phyloP scores from a whole-genome alignment of 2,888 invertebrate genomes.

The Leptinotarsa haldemani region DNA sequence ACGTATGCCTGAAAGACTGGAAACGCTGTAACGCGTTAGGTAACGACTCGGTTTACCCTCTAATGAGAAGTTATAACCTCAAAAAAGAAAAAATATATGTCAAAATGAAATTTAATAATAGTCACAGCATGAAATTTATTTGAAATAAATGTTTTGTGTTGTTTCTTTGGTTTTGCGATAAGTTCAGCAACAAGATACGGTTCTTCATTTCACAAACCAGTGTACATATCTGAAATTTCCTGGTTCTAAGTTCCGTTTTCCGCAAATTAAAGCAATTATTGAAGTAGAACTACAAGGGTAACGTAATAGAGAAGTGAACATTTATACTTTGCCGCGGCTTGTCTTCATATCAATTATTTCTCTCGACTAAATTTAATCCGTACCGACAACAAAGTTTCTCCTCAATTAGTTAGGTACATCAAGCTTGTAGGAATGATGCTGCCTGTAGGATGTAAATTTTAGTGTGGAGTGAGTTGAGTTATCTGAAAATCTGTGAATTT shows the following conservation, averaged over 20 bases:
- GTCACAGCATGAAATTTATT: no score
- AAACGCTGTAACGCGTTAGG: no score
- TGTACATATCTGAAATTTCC: neutral
- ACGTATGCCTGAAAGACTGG: no score
- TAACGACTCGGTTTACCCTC: no score
- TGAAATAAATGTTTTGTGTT: no score
- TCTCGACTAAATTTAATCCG: conserved; percentile 44
- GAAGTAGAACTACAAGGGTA: conserved; percentile 24
- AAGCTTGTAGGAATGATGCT: conserved; percentile 29
- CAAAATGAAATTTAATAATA: no score
- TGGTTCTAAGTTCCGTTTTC: conserved; percentile 34
- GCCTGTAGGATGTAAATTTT: conserved; percentile 37
- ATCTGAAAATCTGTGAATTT: neutral
- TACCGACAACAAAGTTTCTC: conserved; percentile 44
- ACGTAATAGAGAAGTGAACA: neutral
- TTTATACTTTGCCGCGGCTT: conserved; percentile 38
- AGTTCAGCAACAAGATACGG: neutral
- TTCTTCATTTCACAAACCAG: neutral
- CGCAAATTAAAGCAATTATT: conserved; percentile 42
- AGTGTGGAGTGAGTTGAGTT: neutral
- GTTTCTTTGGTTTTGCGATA: neutral
- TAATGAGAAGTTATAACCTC: no score
- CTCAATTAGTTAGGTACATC: conserved; percentile 35
- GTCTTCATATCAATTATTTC: conserved; percentile 45
- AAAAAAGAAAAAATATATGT: no score